phyloP scores from a whole-genome alignment of 2,113 vertebrate species.

The Tapirus terrestris region DNA sequence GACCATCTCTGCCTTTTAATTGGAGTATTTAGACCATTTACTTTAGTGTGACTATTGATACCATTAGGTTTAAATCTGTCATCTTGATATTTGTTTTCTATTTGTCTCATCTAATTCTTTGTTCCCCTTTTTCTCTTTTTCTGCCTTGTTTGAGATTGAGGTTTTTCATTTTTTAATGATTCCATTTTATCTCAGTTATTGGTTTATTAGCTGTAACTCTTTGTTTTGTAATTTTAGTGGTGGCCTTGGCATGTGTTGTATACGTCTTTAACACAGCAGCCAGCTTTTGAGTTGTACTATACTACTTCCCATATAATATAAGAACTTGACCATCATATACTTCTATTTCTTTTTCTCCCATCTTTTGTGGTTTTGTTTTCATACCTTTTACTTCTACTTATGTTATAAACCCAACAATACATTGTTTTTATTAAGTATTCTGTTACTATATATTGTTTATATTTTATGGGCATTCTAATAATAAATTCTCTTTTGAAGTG shows the following conservation, averaged over 20 bases:
- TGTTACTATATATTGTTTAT: background rate
- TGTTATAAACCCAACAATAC: background rate
- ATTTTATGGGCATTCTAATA: background rate
- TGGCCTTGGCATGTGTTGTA: background rate
- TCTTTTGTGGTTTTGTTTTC: background rate
- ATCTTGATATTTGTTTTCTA: background rate
- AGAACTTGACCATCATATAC: background rate
- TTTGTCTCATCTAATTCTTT: background rate
- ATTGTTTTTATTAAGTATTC: background rate
- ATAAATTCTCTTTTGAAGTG: background rate
- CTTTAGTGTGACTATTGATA: background rate
- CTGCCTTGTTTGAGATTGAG: background rate
- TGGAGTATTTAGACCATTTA: background rate
- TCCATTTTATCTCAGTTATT: background rate
- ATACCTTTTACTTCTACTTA: background rate
- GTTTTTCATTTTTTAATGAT: background rate
- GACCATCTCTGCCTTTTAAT: background rate
- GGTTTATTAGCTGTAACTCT: background rate
- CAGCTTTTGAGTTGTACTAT: background rate
- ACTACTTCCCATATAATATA: background rate
- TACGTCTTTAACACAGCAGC: background rate
- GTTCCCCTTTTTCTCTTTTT: background rate
- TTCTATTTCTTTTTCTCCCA: background rate
- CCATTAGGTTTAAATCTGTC: background rate
- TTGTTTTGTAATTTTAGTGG: background rate